Base-by-base conservation (phyloP, 2,113 vertebrate genomes). In the Dicentrarchus labrax region DNA sequence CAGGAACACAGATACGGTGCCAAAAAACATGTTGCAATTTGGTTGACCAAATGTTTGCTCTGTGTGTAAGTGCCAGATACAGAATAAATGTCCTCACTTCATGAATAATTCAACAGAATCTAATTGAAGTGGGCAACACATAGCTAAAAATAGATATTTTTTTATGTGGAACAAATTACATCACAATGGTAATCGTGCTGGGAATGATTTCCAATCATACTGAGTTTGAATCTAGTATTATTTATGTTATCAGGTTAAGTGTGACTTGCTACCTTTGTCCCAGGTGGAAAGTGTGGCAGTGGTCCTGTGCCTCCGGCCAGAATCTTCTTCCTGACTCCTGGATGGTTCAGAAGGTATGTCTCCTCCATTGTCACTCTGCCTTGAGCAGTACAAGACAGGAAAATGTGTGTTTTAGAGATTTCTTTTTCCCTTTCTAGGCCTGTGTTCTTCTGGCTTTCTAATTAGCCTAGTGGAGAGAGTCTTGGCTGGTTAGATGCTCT, bases 311-410 rank as follows among this genome's bases (percentile, higher is more conserved):
- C 97, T 91, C 96, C 97, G 0, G 95, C 91, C 50, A 98, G 93
- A 76, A 98, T 97, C 93, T 95, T 96, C 93, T 98, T 98, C 84
- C 78, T 97, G 70, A 97, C 95, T 12, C 96, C 96, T 53, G 95
- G 94, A 86, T 95, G 88, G 0, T 95, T 95, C 47, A 96, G 91
- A 62, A 97, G 92, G 86, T 96, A 96, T 0, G 91, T 95, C 84
- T 97, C 95, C 66, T 97, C 96, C 97, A 97, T 97, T 77, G 61
- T 89, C 2, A 30, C 47, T 6, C 15, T 38, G 39, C 15, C 45
- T 60, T 19, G 10, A 70, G 64, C 56, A 62, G 19, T n/a, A 57
- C 17, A 41, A 53, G 24, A 72, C 41, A 61, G 56, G 60, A 47
- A 60, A 69, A 12, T 66, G 66, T 74, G 41, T 81, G 30, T 84